Conservation (phyloP, 2,113 vertebrate species). For the Cryptotis parvus region DNA sequence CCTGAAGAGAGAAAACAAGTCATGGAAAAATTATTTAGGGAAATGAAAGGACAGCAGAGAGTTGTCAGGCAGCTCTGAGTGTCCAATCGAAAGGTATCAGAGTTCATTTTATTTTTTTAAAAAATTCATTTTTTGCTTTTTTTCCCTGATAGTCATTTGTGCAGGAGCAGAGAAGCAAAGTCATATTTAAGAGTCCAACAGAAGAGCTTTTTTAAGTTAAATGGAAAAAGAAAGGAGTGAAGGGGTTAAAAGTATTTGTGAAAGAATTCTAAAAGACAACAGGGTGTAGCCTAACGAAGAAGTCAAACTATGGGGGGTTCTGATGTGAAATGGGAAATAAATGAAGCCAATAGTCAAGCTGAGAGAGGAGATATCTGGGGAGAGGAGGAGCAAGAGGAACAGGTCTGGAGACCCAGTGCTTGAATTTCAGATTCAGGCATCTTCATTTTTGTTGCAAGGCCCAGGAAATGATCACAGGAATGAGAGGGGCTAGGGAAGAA, state of each 20-base stretch:
- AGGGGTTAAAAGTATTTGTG: not conserved
- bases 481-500: not conserved
- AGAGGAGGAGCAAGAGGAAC: not conserved
- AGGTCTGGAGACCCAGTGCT: not conserved
- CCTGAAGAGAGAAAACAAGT: constrained; percentile 20
- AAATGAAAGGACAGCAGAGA: not conserved
- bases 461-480: not conserved
- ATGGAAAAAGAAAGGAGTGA: not conserved
- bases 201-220: not conserved
- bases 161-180: not conserved
- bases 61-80: not conserved
- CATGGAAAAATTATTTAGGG: not conserved
- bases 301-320: not conserved
- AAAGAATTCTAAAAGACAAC: not conserved
- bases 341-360: not conserved
- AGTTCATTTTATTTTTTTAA: constrained; percentile 14
- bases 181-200: not conserved
- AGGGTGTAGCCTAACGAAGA: not conserved
- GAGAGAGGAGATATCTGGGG: not conserved
- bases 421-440: not conserved
- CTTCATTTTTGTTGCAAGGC: not conserved
- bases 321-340: constrained; percentile 17
- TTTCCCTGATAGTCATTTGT: not conserved
- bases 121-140: not conserved
- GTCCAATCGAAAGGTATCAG: not conserved